A percentile compares a stretch with the other conserved stretches of the same genome.
Evolutionary conservation across 2,797 vertebrate species (phyloP).

Genomic region (Diglossa cyanea): DNA sequence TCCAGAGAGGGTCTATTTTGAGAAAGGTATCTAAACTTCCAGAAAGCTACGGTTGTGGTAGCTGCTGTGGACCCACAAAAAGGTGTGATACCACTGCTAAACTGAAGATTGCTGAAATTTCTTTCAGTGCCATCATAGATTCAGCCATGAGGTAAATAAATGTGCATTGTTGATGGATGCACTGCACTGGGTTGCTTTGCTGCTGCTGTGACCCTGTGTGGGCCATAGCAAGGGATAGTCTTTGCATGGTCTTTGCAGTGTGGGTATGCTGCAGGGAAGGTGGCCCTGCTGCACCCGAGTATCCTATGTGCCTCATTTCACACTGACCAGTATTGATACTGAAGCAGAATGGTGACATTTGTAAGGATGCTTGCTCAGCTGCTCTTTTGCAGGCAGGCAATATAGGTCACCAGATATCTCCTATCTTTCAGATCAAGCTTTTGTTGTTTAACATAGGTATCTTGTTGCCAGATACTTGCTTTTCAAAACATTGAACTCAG

Average conservation of each 20-base stretch:
- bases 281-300: neutral
- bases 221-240: neutral
- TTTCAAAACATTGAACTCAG: neutral
- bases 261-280: neutral
- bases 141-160: neutral
- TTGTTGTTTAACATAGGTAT: neutral
- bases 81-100: neutral
- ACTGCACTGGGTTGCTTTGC: neutral
- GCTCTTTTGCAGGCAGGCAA: neutral
- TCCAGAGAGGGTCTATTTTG: neutral
- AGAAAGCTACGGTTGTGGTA: neutral
- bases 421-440: neutral
- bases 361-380: neutral
- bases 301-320: neutral
- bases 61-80: neutral
- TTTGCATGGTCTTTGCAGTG: rapidly evolving
- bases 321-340: rapidly evolving
- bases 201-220: neutral
- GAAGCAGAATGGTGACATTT: neutral
- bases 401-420: neutral
- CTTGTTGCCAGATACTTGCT: neutral
- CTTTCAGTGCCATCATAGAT: neutral
- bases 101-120: neutral
- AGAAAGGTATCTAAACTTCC: neutral
- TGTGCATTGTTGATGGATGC: neutral